Evolutionary conservation across 2,113 vertebrate genomes (phyloP).

Genomic region (Himantopus leucocephalus): DNA sequence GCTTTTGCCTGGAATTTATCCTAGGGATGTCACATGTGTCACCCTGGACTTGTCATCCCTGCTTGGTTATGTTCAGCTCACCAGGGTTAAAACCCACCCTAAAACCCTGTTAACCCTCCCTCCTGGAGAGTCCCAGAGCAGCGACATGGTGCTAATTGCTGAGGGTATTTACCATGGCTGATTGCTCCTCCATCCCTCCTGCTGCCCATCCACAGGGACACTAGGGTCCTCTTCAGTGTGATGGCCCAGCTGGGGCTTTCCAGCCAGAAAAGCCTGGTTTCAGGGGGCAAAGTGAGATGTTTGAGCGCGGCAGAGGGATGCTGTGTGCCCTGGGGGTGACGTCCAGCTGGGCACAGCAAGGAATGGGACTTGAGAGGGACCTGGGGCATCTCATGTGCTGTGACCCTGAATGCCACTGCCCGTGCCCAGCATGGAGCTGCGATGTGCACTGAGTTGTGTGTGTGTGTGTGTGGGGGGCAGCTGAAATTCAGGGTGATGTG

Average conservation of each 20-base stretch:
- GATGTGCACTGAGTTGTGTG: fast-evolving
- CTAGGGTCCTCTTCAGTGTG: not conserved
- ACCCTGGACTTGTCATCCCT: not conserved
- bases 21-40: not conserved
- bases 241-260: not conserved
- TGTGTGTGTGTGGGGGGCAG: too few species aligned
- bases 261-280: not conserved
- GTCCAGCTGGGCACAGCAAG: too few species aligned
- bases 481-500: not conserved
- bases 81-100: not conserved
- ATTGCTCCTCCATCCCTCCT: not conserved
- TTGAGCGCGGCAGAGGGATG: fast-evolving
- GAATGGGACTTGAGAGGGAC: not conserved
- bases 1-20: not conserved
- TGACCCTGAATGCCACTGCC: not conserved
- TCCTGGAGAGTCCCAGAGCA: fast-evolving
- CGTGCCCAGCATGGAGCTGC: fast-evolving
- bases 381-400: not conserved
- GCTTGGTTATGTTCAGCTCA: not conserved
- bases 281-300: not conserved
- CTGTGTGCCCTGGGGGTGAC: not conserved
- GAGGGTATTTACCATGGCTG: not conserved
- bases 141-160: not conserved
- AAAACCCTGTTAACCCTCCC: not conserved
- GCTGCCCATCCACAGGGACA: not conserved